Percentiles rank a stretch among this genome's conserved stretches.
These are phyloP conservation scores for Ectemnius cavifrons DNA, from an alignment of 2,888 invertebrate species.

Conservation along the genomic window DNA sequence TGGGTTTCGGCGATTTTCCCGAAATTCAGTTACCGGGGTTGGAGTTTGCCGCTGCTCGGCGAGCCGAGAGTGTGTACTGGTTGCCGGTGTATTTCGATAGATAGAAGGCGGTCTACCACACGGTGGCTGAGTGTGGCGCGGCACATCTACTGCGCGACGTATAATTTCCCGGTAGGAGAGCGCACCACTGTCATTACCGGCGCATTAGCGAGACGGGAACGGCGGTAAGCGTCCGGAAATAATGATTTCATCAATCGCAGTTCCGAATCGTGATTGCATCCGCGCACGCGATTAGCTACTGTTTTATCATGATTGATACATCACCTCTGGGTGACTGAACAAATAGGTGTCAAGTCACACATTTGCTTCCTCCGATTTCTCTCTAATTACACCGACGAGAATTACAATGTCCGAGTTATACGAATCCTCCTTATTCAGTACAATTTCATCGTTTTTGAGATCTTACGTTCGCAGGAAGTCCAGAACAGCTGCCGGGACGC, in stretches of 20 bases:
- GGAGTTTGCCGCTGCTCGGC: slow-evolving; percentile 12
- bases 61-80: slow-evolving; percentile 18
- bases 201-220: slow-evolving; percentile 30
- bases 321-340: too few species aligned
- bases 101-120: slow-evolving; percentile 50
- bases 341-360: too few species aligned
- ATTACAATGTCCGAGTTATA: background rate
- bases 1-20: background rate
- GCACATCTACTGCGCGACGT: slow-evolving; percentile 26
- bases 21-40: slow-evolving; percentile 1
- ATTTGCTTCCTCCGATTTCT: too few species aligned
- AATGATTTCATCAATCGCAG: slow-evolving; percentile 41
- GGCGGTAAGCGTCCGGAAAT: slow-evolving; percentile 30
- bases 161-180: slow-evolving; percentile 41
- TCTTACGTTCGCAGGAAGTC: slow-evolving; percentile 17
- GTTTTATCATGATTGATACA: slow-evolving; percentile 15
- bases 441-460: too few species aligned
- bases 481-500: background rate
- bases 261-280: slow-evolving; percentile 39
- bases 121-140: slow-evolving; percentile 36
- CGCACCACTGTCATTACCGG: slow-evolving; percentile 24
- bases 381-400: too few species aligned
- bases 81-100: slow-evolving; percentile 25
- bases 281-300: slow-evolving; percentile 16
- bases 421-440: background rate